A percentile compares a stretch with the other conserved stretches of the same genome.
phyloP scores from a whole-genome alignment of 2,888 invertebrate genomes.

The Rhabditophanes sp. region DNA sequence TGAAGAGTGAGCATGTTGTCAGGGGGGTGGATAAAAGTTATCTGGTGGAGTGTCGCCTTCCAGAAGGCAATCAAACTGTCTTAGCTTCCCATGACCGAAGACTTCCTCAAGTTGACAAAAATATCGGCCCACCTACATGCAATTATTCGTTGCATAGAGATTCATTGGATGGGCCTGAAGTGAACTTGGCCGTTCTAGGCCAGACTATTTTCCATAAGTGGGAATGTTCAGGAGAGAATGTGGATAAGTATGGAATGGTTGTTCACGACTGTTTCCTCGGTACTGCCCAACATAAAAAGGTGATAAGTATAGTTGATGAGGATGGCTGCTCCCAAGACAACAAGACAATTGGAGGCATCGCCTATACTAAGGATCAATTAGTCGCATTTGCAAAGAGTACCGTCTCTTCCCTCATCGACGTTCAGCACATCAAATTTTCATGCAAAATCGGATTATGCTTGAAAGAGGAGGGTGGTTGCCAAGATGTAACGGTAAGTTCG shows the following conservation, averaged over 20 bases:
- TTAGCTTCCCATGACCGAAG: no score
- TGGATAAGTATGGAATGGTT: conserved; percentile 6
- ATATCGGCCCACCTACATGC: conserved; percentile 38
- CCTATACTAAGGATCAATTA: conserved; percentile 27
- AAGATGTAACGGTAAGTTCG: conserved; percentile 32
- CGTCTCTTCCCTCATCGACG: conserved; percentile 32
- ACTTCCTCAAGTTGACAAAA: no score
- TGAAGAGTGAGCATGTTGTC: no score
- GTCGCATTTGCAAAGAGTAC: conserved; percentile 26
- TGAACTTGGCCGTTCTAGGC: conserved; percentile 28
- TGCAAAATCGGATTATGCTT: conserved; percentile 27
- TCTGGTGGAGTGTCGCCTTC: no score
- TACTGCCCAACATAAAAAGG: neutral
- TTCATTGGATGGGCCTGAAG: conserved; percentile 25
- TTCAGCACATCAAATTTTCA: conserved; percentile 21
- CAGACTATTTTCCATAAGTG: conserved; percentile 38
- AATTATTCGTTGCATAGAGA: conserved; percentile 31
- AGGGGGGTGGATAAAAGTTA: no score
- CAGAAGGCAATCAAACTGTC: no score
- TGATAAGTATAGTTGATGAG: neutral
- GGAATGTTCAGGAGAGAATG: conserved; percentile 35
- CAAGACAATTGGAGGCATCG: conserved; percentile 23
- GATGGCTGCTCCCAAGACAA: conserved; percentile 27
- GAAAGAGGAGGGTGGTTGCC: conserved; percentile 37
- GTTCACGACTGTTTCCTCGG: neutral